Evolutionary conservation across 2,888 invertebrate genomes (phyloP).

Genomic region (Andrena haemorrhoa): DNA sequence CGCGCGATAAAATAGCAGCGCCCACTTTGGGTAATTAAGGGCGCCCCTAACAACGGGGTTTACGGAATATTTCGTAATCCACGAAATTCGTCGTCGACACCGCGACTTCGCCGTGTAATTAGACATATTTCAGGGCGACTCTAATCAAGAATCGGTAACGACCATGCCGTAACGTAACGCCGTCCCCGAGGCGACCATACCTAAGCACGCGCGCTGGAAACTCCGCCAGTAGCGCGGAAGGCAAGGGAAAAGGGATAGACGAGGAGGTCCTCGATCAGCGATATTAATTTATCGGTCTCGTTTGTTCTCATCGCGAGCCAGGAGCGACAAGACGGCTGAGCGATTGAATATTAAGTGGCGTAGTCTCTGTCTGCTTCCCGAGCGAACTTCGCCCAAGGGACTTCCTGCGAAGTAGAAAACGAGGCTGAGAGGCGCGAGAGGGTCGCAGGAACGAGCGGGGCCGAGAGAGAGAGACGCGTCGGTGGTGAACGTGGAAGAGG

Average conservation of each 20-base stretch:
- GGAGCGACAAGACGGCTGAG: slow-evolving; percentile 61
- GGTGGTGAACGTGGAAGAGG: neutral
- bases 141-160: neutral
- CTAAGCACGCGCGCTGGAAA: neutral
- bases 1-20: slow-evolving; percentile 53
- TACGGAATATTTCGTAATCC: too few species aligned
- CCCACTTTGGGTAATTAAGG: slow-evolving; percentile 24
- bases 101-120: neutral
- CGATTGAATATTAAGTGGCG: slow-evolving; percentile 79
- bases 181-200: neutral
- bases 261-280: slow-evolving; percentile 39
- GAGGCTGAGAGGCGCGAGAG: slow-evolving; percentile 49
- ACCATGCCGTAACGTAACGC: neutral
- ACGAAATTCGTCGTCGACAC: too few species aligned
- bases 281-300: slow-evolving; percentile 75
- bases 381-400: slow-evolving; percentile 68
- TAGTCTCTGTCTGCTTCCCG: slow-evolving; percentile 50
- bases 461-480: neutral
- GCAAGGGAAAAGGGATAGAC: neutral
- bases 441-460: neutral
- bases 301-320: slow-evolving; percentile 66
- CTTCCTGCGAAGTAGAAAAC: slow-evolving; percentile 67
- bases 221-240: neutral
- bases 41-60: neutral
- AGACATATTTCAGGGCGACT: neutral